Evolutionary conservation across 2,113 vertebrate species (phyloP).

Genomic region (Protomyctophum bolini): DNA sequence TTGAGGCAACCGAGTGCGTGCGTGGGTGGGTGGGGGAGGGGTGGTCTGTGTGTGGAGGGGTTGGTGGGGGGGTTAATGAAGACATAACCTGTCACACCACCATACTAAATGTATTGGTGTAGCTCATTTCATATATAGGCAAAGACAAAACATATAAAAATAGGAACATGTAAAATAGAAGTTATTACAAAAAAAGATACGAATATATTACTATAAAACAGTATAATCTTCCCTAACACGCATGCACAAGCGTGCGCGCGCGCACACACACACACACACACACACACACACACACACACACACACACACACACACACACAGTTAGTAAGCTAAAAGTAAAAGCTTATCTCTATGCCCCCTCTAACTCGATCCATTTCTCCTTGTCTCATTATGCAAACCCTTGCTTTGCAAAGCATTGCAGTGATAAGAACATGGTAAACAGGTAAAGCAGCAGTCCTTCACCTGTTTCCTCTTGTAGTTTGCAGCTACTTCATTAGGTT

Average conservation of each 20-base stretch:
- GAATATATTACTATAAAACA: no score
- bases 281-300: no score
- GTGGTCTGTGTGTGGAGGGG: slow-evolving; percentile 13
- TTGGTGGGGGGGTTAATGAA: slow-evolving; percentile 34
- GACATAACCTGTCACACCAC: slow-evolving; percentile 45
- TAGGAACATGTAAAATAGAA: no score
- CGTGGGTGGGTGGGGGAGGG: slow-evolving; percentile 39
- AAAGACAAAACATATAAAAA: no score
- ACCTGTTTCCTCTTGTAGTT: neutral
- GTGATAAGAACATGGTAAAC: neutral
- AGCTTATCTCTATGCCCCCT: neutral
- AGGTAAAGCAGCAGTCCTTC: neutral
- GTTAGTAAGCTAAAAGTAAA: slow-evolving; percentile 7
- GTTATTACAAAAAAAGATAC: no score
- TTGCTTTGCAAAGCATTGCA: neutral
- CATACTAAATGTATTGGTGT: neutral
- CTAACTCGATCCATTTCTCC: neutral
- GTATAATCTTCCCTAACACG: neutral
- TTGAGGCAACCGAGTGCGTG: slow-evolving; percentile 37
- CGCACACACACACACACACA: no score
- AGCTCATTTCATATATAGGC: no score
- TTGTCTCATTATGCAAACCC: neutral
- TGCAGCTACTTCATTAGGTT: no score
- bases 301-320: no score
- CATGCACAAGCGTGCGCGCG: neutral